These are phyloP conservation scores for Zenarchopterus dispar DNA, from an alignment of 2,797 vertebrate genomes.

Conservation along the genomic window DNA sequence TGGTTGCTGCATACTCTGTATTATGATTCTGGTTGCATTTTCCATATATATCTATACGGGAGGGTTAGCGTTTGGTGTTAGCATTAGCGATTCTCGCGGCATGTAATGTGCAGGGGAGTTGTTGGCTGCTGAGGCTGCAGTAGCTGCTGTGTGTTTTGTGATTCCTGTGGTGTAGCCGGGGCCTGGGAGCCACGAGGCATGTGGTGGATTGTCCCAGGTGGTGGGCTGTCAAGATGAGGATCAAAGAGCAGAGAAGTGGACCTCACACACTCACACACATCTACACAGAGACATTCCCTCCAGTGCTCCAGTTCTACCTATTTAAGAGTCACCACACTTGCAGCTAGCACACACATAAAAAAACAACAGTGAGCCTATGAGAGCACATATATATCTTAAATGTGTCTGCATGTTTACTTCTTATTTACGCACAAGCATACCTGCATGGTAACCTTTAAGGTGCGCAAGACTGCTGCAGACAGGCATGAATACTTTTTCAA, in stretches of 20 bases:
- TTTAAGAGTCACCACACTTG: constrained; percentile 66
- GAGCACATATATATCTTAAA: constrained; percentile 27
- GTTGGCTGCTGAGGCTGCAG: constrained; percentile 40
- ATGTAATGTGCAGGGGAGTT: constrained; percentile 36
- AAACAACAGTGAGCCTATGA: constrained; percentile 34
- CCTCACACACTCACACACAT: constrained; percentile 51
- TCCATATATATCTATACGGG: constrained; percentile 40
- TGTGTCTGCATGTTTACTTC: constrained; percentile 9
- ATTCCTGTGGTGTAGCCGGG: constrained; percentile 67
- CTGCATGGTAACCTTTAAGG: constrained; percentile 21
- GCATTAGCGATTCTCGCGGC: constrained; percentile 65
- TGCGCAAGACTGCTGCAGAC: constrained; percentile 7
- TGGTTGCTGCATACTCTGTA: constrained; percentile 10
- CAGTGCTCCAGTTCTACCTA: constrained; percentile 54
- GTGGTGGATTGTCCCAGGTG: constrained; percentile 75
- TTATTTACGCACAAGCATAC: constrained; percentile 23
- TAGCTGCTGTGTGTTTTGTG: constrained; percentile 57
- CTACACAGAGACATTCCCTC: constrained; percentile 21
- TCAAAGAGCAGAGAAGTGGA: constrained; percentile 77
- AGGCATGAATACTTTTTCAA: constrained; percentile 27
- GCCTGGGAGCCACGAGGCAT: constrained; percentile 58
- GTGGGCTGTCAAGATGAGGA: constrained; percentile 78
- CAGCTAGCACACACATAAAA: constrained; percentile 18
- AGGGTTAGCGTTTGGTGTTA: constrained; percentile 61
- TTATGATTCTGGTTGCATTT: constrained; percentile 53